Conservation (phyloP, 2,797 vertebrate genomes). For the Poeciliopsis turneri region DNA sequence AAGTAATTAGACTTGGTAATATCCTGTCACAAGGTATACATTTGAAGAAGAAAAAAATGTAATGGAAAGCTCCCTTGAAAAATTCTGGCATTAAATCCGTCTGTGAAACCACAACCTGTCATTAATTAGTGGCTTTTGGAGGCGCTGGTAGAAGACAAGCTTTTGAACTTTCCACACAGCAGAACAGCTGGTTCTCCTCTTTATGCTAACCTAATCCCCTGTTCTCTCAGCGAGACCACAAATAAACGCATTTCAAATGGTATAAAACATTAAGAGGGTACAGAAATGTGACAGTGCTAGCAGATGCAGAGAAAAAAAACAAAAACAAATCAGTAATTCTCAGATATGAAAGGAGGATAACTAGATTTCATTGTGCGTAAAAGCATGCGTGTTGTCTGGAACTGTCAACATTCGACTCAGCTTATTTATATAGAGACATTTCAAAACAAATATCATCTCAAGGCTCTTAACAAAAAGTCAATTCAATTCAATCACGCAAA, state of each 20-base stretch:
- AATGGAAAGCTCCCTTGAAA: background rate
- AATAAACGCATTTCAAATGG: conserved; percentile 1
- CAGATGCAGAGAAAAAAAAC: background rate
- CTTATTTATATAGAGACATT: conserved; percentile 12
- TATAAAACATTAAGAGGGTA: background rate
- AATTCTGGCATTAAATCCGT: background rate
- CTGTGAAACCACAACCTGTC: conserved; percentile 15
- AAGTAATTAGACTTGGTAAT: background rate
- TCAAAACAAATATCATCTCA: background rate
- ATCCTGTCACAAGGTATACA: conserved; percentile 7
- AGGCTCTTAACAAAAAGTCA: background rate
- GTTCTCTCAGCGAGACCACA: background rate
- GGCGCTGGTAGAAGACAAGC: background rate
- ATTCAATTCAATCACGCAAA: background rate
- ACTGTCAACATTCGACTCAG: conserved; percentile 1
- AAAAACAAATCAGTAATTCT: background rate
- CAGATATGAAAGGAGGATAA: background rate
- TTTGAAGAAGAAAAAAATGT: conserved; percentile 14
- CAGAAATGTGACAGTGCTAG: background rate
- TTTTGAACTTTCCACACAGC: conserved; percentile 17
- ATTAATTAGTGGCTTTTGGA: conserved; percentile 23
- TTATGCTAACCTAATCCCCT: conserved; percentile 16
- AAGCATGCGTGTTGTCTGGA: background rate
- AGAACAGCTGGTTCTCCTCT: conserved; percentile 8
- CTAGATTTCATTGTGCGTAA: background rate